phyloP scores from a whole-genome alignment of 1,140 invertebrate genomes.

The Conus betulinus region DNA sequence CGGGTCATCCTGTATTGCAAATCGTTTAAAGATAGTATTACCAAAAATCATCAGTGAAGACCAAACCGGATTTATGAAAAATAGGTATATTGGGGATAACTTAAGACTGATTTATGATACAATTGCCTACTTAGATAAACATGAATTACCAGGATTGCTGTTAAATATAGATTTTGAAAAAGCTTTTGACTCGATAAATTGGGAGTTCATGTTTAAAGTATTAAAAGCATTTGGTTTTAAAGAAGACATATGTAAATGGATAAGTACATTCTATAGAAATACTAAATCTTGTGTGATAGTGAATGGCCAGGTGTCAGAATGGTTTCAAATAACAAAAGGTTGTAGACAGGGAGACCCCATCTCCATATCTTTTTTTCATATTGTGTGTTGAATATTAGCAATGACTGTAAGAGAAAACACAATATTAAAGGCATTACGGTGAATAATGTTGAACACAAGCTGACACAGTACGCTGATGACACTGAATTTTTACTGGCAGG shows the following conservation, averaged over 20 bases:
- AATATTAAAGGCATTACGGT: not conserved
- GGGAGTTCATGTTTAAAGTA: not conserved
- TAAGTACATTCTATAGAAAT: not conserved
- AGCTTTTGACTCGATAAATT: not conserved
- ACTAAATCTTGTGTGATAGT: not conserved
- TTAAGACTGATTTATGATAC: not conserved
- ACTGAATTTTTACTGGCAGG: not conserved
- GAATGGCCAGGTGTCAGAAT: not conserved
- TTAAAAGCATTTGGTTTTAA: not conserved
- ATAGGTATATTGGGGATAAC: slow-evolving; percentile 1
- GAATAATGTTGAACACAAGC: not conserved
- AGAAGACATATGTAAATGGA: not conserved
- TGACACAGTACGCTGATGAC: not conserved
- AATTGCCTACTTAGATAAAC: not conserved
- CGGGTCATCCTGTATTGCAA: not conserved
- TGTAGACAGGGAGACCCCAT: not conserved
- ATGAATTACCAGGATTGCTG: not conserved
- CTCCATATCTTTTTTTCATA: not conserved
- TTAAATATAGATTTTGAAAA: not conserved
- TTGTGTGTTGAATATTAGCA: slow-evolving; percentile 1
- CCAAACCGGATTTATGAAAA: not conserved
- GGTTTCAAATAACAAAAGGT: not conserved
- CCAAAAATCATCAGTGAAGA: not conserved
- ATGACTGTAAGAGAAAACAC: not conserved
- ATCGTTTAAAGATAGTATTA: not conserved